phyloP scores from a whole-genome alignment of 2,888 invertebrate species.

The Timema cristinae region DNA sequence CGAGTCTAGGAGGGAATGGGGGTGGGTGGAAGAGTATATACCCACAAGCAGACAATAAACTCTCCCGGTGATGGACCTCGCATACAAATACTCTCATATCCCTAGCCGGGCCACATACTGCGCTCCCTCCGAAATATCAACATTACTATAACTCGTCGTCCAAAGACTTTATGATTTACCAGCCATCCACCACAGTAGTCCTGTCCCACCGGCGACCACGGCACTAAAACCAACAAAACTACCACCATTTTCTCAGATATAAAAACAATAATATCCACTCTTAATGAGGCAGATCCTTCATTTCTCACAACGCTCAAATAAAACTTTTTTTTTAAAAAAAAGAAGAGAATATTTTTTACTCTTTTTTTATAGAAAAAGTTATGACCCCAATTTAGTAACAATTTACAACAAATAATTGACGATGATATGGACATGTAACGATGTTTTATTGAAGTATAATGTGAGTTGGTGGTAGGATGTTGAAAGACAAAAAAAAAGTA shows the following conservation, averaged over 20 bases:
- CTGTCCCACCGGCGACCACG: background rate
- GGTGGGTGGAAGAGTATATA: no score
- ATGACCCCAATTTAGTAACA: slow-evolving; percentile 14
- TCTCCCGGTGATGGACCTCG: slow-evolving; percentile 1
- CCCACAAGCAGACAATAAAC: slow-evolving; percentile 11
- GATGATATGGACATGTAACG: slow-evolving; percentile 10
- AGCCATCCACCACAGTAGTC: background rate
- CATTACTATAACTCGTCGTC: background rate
- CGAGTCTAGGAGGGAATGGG: background rate
- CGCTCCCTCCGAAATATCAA: background rate
- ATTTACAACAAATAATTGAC: slow-evolving; percentile 16
- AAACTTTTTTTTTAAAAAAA: no score
- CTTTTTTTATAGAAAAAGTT: background rate
- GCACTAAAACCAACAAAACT: slow-evolving; percentile 10
- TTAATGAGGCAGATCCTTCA: slow-evolving; percentile 16
- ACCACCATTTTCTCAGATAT: background rate
- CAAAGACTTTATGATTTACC: background rate
- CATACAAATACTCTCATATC: slow-evolving; percentile 15
- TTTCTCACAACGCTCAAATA: background rate
- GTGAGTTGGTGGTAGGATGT: slow-evolving; percentile 1
- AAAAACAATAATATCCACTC: slow-evolving; percentile 15
- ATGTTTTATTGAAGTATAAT: slow-evolving; percentile 13
- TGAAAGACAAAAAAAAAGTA: background rate
- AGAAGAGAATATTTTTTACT: background rate
- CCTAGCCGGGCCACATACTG: slow-evolving; percentile 11